Conservation (phyloP, 2,888 invertebrate species). For the Lordiphosa fenestrarum region DNA sequence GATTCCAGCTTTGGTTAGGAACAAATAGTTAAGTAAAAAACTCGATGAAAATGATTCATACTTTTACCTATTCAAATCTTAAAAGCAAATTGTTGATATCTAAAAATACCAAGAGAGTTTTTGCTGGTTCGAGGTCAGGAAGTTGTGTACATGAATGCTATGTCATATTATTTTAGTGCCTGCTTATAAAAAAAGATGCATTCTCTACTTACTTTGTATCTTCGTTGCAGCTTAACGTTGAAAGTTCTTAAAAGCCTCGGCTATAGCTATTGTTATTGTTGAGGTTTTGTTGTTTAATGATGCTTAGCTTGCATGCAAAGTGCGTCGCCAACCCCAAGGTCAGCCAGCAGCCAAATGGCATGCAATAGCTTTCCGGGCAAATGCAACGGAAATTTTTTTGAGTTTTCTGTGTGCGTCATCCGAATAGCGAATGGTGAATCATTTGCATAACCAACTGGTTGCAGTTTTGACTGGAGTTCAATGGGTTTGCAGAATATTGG, state of each 20-base stretch:
- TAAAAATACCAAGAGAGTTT: not conserved
- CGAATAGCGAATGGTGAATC: slow-evolving; percentile 25
- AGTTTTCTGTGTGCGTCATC: slow-evolving; percentile 30
- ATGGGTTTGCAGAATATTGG: slow-evolving; percentile 41
- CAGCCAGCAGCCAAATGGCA: slow-evolving; percentile 16
- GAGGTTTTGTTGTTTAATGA: slow-evolving; percentile 17
- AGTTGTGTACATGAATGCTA: not conserved
- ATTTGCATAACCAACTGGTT: slow-evolving; percentile 29
- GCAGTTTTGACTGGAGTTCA: slow-evolving; percentile 36
- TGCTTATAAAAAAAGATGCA: too few species aligned
- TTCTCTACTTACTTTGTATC: too few species aligned
- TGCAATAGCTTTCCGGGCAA: slow-evolving; percentile 39
- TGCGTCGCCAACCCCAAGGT: slow-evolving; percentile 39
- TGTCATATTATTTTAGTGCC: too few species aligned
- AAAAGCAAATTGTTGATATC: too few species aligned
- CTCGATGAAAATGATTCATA: too few species aligned
- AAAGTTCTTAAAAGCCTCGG: slow-evolving; percentile 30
- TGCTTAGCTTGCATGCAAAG: slow-evolving; percentile 38
- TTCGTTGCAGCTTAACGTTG: not conserved
- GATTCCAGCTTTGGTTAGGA: too few species aligned
- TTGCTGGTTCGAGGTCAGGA: slow-evolving; percentile 1
- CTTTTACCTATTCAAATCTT: too few species aligned
- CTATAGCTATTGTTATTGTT: not conserved
- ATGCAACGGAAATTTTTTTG: slow-evolving; percentile 46
- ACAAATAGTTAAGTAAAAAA: too few species aligned